These are phyloP conservation scores for Auanema sp. DNA, from an alignment of 2,888 invertebrate species.

Conservation along the genomic window DNA sequence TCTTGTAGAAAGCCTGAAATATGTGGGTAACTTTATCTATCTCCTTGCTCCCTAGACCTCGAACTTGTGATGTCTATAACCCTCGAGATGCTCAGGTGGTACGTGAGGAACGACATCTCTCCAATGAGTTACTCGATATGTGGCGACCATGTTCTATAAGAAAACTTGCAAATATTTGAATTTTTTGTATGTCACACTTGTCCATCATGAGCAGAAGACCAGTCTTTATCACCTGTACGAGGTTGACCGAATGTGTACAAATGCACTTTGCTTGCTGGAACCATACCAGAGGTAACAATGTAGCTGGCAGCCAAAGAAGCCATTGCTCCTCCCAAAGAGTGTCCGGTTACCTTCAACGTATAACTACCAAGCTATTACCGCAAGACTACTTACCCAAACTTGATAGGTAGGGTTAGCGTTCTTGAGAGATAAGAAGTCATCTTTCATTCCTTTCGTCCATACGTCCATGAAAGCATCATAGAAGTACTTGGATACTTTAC, in stretches of 20 bases:
- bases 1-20: slow-evolving; percentile 35
- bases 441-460: slow-evolving; percentile 50
- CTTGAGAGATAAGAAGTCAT: slow-evolving; percentile 34
- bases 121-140: slow-evolving; percentile 45
- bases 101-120: slow-evolving; percentile 49
- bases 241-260: slow-evolving; percentile 55
- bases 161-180: not conserved
- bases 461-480: slow-evolving; percentile 48
- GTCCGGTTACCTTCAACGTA: slow-evolving; percentile 34
- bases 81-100: slow-evolving; percentile 40
- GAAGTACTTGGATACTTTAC: slow-evolving; percentile 53
- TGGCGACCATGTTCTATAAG: slow-evolving; percentile 27
- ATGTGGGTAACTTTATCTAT: not conserved
- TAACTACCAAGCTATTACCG: not conserved
- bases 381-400: slow-evolving; percentile 37
- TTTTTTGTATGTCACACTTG: slow-evolving; percentile 12
- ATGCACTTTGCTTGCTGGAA: slow-evolving; percentile 25
- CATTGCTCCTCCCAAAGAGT: slow-evolving; percentile 49
- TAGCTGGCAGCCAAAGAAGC: slow-evolving; percentile 46
- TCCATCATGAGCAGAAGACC: slow-evolving; percentile 37
- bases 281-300: slow-evolving; percentile 28
- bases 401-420: slow-evolving; percentile 44
- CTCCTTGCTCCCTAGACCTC: slow-evolving; percentile 29
- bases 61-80: slow-evolving; percentile 46
- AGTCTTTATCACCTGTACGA: slow-evolving; percentile 47